Evolutionary conservation across 1,140 invertebrate genomes (phyloP).

Genomic region (Drosophila orosa): DNA sequence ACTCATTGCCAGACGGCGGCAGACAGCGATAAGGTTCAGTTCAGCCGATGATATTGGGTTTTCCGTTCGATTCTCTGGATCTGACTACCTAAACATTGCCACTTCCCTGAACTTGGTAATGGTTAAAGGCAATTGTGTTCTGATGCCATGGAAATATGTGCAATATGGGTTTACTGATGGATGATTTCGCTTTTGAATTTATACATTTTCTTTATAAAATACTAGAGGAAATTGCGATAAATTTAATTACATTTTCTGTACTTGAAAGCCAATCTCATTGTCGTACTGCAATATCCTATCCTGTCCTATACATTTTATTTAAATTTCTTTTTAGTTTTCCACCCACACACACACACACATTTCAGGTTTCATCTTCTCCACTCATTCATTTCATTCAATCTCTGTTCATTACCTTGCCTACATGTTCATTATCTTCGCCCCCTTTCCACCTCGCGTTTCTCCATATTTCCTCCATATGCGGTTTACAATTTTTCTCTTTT

Average conservation of each 20-base stretch:
- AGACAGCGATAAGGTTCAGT: constrained; percentile 40
- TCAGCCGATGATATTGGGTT: constrained; percentile 40
- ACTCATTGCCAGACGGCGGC: constrained; percentile 32
- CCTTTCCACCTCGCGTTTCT: not conserved
- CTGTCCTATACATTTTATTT: constrained; percentile 19
- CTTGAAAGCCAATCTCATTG: constrained; percentile 1
- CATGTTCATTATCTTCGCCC: constrained; percentile 19
- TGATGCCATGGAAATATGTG: constrained; percentile 1
- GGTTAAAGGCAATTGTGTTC: constrained; percentile 5
- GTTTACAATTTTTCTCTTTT: constrained; percentile 41
- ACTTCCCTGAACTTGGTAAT: constrained; percentile 38
- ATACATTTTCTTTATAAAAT: no score
- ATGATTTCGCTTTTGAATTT: not conserved
- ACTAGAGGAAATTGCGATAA: no score
- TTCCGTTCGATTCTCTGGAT: constrained; percentile 29
- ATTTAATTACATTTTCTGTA: no score
- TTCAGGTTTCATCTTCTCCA: constrained; percentile 26
- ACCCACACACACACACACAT: constrained; percentile 19
- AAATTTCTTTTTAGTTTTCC: constrained; percentile 27
- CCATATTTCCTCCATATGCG: constrained; percentile 20
- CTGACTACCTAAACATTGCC: constrained; percentile 35
- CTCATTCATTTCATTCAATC: constrained; percentile 44
- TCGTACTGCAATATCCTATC: constrained; percentile 1
- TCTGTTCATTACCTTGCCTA: constrained; percentile 33
- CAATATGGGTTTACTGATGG: not conserved